Evolutionary conservation across 64 coral and sea anemone species (phyloP).

Genomic region (Catalaphyllia jardinei): DNA sequence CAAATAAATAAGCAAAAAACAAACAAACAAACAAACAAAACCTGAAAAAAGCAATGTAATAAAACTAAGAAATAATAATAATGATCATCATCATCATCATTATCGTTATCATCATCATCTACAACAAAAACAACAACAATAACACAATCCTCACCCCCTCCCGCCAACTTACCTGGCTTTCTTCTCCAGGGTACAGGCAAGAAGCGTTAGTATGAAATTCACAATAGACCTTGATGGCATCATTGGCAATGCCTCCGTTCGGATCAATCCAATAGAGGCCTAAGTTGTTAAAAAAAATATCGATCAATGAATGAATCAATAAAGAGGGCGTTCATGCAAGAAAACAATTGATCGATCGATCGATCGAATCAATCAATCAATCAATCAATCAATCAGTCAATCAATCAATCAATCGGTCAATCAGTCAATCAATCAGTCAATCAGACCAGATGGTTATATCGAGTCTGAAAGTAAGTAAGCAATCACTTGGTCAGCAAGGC

Average conservation of each 20-base stretch:
- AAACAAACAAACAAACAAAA: too few species aligned
- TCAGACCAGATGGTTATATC: too few species aligned
- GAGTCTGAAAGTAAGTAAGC: too few species aligned
- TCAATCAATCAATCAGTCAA: neutral
- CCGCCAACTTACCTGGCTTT: slow-evolving; percentile 11
- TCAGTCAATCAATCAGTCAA: too few species aligned
- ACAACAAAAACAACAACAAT: neutral
- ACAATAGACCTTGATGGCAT: slow-evolving; percentile 85
- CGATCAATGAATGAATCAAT: neutral
- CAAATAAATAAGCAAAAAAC: too few species aligned
- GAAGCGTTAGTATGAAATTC: slow-evolving; percentile 91
- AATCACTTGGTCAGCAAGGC: too few species aligned
- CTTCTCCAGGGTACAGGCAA: slow-evolving; percentile 78
- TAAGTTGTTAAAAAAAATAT: neutral
- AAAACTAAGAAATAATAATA: too few species aligned
- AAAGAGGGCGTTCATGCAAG: too few species aligned
- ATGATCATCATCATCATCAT: too few species aligned
- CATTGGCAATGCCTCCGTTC: slow-evolving; percentile 84
- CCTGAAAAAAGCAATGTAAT: too few species aligned
- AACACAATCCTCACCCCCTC: neutral
- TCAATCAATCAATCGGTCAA: too few species aligned
- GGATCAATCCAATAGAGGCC: slow-evolving; percentile 98
- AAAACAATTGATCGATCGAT: neutral
- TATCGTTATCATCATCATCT: too few species aligned
- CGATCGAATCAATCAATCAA: neutral